Conservation (phyloP, 2,113 vertebrate genomes). For the Mystacornis crossleyi region DNA sequence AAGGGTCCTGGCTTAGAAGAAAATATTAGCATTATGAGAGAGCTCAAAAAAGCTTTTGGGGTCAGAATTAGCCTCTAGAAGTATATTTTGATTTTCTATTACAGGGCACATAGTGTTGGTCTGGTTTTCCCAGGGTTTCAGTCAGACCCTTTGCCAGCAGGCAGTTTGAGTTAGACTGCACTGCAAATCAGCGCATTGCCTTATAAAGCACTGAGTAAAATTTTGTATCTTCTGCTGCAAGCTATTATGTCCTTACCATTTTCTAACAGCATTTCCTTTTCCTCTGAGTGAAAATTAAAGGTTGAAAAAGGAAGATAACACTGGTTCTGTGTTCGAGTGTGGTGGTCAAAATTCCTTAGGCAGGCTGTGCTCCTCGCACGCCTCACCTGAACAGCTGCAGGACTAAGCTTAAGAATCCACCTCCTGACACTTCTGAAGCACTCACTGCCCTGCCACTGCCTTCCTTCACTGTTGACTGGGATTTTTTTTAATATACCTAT, state of each 20-base stretch:
- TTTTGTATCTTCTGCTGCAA: neutral
- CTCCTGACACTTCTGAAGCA: neutral
- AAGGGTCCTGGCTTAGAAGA: neutral
- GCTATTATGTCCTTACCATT: neutral
- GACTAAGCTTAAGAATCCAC: neutral
- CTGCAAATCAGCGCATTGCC: neutral
- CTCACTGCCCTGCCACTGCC: neutral
- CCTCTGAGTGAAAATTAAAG: neutral
- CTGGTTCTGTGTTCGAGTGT: neutral
- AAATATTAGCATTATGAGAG: neutral
- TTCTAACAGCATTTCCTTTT: neutral
- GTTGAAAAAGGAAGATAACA: neutral
- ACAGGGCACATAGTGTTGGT: neutral
- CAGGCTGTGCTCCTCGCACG: rapidly evolving
- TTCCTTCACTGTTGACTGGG: neutral
- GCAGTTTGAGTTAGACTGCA: neutral
- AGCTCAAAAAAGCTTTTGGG: neutral
- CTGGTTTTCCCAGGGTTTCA: constrained; percentile 41
- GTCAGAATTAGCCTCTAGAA: neutral
- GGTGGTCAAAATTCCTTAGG: neutral
- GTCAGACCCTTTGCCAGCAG: neutral
- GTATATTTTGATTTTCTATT: constrained; percentile 30
- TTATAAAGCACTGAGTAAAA: neutral
- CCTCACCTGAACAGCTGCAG: neutral
- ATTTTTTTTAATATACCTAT: neutral